Evolutionary conservation across 2,888 invertebrate species (phyloP), one percentile per base, ranked within the genome.

Genomic region (Tubiluchus corallicola): DNA sequence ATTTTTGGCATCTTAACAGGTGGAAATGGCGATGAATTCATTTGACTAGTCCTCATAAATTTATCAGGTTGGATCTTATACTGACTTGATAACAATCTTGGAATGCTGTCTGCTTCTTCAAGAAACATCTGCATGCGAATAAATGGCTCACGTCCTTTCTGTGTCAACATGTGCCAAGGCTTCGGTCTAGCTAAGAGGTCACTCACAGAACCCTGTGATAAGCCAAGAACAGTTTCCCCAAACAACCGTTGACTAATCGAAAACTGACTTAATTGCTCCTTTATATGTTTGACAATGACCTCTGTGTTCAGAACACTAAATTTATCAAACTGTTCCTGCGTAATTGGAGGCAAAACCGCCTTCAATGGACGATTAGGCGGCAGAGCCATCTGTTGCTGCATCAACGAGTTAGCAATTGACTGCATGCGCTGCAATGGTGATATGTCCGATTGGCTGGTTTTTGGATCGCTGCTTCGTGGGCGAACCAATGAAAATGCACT

Each of bases 81-180:
- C 67, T 94, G 94, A 50, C 87, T 88, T 50, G 94, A 90, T 18
- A 90, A 88, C 52, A 90, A 68, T 61, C 88, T 88, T 65, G 88
- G 88, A 2, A 90, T 87, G 9, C 88, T 88, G 58, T 87, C 85
- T 53, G 88, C 87, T 58, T 90, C 90, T 66, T 88, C 88, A 52
- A 94, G 70, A 67, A 94, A 94, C 80, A 92, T 85, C 65, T 90
- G 87, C 92, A 94, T 94, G 48, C 92, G 73, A 50, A 94, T 92
- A 68, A 92, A 94, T 0, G 92, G 94, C 60, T 94, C 92, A 19
- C 92, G 73, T 1, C 90, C 90, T 64, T 92, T 92, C 60, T 85
- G 87, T 13, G 98, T 98, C 42, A 98, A 72, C 90, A 94, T 92
- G 62, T 90, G 87, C 98, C 96, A 98, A 0, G 94, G 90, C 63